Base-by-base conservation (phyloP, 2,888 invertebrate species). In the Andrena hattorfiana region DNA sequence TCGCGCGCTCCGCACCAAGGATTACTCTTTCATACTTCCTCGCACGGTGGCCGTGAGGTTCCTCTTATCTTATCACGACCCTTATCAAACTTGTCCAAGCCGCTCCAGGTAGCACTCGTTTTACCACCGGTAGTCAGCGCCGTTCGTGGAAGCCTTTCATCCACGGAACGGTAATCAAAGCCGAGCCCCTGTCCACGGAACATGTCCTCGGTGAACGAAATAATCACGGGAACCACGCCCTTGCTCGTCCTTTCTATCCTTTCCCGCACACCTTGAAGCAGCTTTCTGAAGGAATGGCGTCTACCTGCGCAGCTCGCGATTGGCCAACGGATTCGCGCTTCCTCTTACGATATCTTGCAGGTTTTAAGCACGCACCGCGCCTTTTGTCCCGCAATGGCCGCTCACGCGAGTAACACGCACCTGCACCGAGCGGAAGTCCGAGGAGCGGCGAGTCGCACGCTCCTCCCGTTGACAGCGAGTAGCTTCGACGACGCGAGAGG, bases 381-480 rank as follows among this genome's bases (percentile, higher is more conserved):
- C 83, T 83, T 85, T 85, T 77, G 80, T 77, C 66, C 49, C 48
- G 75, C 78, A 28, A 78, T 83, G 84, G 86, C 84, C 71, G 75
- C 75, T 77, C 75, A 67, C 73, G 75, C 74, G 72, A 63, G 66
- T 59, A 59, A 66, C 74, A 28, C 74, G 87, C 87, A 87, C 87
- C 87, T 87, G 87, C 87, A 51, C 13, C 35, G 60, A 82, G 64
- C 87, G 87, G 87, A 87, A 87, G 81, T 81, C 62, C 81, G 67
- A 66, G 8, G 62, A 51, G 81, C 64, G 83, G 81, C 77, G 82
- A 87, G 85, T 87, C 86, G 78, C 89, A 86, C 87, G 82, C 82
- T 68, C 77, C 75, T 76, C 54, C 56, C 49, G 85, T 85, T 86
- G 89, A 88, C 86, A 80, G 83, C 78, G 80, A 10, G 26, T 16